Evolutionary conservation across 1,140 invertebrate species (phyloP).

Genomic region (Notospermus geniculatus): DNA sequence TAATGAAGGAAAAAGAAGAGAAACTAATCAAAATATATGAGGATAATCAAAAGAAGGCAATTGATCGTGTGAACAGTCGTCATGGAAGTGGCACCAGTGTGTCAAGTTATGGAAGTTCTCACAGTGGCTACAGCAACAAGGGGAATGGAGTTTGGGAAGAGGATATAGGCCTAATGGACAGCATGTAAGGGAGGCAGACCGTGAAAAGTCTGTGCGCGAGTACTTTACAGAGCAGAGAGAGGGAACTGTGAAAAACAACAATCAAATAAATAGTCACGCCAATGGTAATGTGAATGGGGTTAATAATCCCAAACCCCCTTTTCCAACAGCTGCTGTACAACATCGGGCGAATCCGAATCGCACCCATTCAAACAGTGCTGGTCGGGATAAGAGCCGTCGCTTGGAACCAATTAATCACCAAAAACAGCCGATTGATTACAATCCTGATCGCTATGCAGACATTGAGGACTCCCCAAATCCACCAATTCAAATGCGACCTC

Average conservation of each 20-base stretch:
- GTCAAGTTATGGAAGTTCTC: too few relatives aligned
- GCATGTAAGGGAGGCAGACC: too few relatives aligned
- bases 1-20: slow-evolving; percentile 54
- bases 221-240: too few relatives aligned
- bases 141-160: too few relatives aligned
- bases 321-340: background rate
- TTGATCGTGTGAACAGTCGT: slow-evolving; percentile 33
- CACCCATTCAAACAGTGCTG: background rate
- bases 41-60: slow-evolving; percentile 45
- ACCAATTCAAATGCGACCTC: background rate
- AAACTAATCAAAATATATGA: slow-evolving; percentile 48
- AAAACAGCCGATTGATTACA: background rate
- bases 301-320: background rate
- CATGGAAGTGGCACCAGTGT: too few relatives aligned
- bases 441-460: slow-evolving; percentile 4
- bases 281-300: background rate
- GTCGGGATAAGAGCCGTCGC: background rate
- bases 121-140: too few relatives aligned
- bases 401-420: slow-evolving; percentile 1
- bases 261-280: background rate
- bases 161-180: too few relatives aligned
- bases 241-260: background rate
- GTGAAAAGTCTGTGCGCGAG: too few relatives aligned
- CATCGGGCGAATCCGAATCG: background rate
- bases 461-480: background rate